A percentile compares a stretch with the other conserved stretches of the same genome.
phyloP scores from a whole-genome alignment of 2,797 vertebrate species.

The Cyclopterus lumpus region DNA sequence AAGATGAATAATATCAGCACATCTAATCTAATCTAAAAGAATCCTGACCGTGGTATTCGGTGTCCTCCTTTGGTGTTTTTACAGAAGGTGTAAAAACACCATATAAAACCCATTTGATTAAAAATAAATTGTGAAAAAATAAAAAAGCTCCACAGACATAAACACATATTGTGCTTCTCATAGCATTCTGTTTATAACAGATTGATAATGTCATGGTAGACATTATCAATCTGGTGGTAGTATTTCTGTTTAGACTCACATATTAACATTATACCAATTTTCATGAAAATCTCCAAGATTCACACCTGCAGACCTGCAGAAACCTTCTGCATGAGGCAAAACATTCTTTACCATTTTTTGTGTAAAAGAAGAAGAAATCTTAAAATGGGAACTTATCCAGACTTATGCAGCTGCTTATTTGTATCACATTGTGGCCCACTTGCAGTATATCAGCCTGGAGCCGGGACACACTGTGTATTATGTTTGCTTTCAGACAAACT shows the following conservation, averaged over 20 bases:
- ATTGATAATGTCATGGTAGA: neutral
- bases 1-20: constrained; percentile 7
- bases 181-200: neutral
- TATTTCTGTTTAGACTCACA: neutral
- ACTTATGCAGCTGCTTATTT: neutral
- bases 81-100: neutral
- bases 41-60: neutral
- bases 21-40: neutral
- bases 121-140: neutral
- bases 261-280: neutral
- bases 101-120: neutral
- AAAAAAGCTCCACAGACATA: too few species aligned
- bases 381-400: neutral
- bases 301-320: neutral
- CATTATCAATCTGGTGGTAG: neutral
- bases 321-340: neutral
- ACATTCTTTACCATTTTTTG: neutral
- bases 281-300: neutral
- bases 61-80: neutral
- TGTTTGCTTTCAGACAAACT: neutral
- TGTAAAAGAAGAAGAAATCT: neutral
- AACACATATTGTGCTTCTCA: neutral
- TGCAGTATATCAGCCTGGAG: neutral
- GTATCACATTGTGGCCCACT: neutral
- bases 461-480: neutral